phyloP scores from a whole-genome alignment of 2,797 vertebrate genomes.

The Onychomys leucogaster region DNA sequence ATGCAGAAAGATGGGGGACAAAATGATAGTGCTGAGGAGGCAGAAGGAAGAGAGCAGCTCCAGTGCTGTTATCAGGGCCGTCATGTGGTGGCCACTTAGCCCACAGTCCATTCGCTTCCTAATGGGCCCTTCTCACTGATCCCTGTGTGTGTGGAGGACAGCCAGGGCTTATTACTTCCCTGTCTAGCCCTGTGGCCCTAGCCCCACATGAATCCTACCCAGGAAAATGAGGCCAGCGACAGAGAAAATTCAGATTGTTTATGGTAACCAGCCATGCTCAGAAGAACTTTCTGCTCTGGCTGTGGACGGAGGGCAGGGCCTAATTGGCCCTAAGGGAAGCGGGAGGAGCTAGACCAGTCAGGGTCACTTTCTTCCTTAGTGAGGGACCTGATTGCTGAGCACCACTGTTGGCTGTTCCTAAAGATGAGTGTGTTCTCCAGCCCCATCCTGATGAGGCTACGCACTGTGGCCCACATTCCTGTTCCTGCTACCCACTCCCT shows the following conservation, averaged over 20 bases:
- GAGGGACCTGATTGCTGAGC: neutral
- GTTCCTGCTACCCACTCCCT: neutral
- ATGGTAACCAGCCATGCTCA: neutral
- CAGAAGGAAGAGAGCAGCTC: neutral
- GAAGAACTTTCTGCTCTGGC: neutral
- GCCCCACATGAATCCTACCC: neutral
- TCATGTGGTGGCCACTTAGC: neutral
- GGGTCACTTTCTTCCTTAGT: neutral
- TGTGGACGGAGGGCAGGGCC: neutral
- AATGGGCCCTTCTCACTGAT: neutral
- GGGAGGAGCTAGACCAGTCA: neutral
- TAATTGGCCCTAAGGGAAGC: neutral
- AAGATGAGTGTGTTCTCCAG: neutral
- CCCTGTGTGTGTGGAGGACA: neutral
- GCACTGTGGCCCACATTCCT: accelerated
- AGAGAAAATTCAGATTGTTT: neutral
- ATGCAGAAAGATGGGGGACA: neutral
- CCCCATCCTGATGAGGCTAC: neutral
- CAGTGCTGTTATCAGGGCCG: neutral
- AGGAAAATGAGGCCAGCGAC: neutral
- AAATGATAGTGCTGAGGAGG: neutral
- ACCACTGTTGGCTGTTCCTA: neutral
- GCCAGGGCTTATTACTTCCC: neutral
- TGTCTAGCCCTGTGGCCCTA: neutral
- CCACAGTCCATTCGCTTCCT: neutral